A percentile compares a stretch with the other conserved stretches of the same genome.
Conservation (phyloP, 2,888 invertebrate species). For the Sphaerophoria taeniata region DNA sequence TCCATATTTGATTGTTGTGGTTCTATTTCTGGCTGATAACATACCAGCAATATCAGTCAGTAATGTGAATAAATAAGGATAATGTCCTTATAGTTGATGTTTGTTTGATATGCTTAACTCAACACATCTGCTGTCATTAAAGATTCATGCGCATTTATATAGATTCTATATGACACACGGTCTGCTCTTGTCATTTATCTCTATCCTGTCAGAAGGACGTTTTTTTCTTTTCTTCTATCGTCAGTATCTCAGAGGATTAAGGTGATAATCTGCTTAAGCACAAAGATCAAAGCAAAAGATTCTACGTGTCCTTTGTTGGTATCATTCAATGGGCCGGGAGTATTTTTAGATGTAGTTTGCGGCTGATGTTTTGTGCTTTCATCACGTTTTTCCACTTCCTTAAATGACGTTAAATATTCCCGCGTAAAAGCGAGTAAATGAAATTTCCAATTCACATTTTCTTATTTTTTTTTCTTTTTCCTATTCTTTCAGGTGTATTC, state of each 20-base stretch:
- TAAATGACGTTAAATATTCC: slow-evolving; percentile 45
- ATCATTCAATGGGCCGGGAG: background rate
- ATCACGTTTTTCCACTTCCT: slow-evolving; percentile 45
- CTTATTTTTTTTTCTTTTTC: slow-evolving; percentile 13
- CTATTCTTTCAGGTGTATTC: slow-evolving; percentile 55
- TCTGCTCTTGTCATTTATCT: slow-evolving; percentile 39
- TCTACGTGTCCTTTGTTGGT: background rate
- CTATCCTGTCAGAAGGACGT: slow-evolving; percentile 12
- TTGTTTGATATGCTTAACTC: slow-evolving; percentile 32
- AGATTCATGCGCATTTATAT: slow-evolving; percentile 68
- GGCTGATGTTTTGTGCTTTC: slow-evolving; percentile 31
- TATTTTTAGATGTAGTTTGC: background rate
- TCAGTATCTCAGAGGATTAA: slow-evolving; percentile 17
- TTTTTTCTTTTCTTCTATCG: background rate
- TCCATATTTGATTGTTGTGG: slow-evolving; percentile 40
- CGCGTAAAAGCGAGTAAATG: slow-evolving; percentile 25
- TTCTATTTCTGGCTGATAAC: background rate
- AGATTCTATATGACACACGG: slow-evolving; percentile 57
- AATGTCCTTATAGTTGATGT: slow-evolving; percentile 38
- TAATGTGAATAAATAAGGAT: slow-evolving; percentile 43
- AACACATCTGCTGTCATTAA: slow-evolving; percentile 51
- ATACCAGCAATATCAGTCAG: slow-evolving; percentile 22
- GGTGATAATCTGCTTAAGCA: slow-evolving; percentile 60
- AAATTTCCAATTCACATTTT: slow-evolving; percentile 47
- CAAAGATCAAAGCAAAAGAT: slow-evolving; percentile 22